phyloP scores from a whole-genome alignment of 2,797 vertebrate genomes.

The Molossus alvarezi region DNA sequence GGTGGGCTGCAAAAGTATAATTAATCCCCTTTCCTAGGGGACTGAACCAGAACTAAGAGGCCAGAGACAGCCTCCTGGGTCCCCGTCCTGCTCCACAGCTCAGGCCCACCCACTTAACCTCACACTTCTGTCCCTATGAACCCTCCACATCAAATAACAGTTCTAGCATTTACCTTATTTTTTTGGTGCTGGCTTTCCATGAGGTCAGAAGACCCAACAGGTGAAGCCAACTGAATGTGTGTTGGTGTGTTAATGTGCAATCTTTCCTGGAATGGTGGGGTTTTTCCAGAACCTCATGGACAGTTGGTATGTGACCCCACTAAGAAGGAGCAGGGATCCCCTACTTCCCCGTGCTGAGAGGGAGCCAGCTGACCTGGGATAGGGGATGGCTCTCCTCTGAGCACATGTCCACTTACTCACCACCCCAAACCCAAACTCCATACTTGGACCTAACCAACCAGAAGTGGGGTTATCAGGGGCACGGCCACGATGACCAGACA shows the following conservation, averaged over 20 bases:
- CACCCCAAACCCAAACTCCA: background rate
- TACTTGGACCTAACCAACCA: background rate
- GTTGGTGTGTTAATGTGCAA: rapidly evolving
- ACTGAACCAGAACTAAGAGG: background rate
- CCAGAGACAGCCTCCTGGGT: too few species aligned
- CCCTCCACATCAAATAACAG: background rate
- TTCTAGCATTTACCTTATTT: rapidly evolving
- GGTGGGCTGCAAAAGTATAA: background rate
- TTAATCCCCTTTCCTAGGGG: background rate
- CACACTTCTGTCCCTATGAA: background rate
- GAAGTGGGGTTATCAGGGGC: background rate
- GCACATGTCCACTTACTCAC: background rate
- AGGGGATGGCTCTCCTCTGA: background rate
- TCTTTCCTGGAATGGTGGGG: background rate
- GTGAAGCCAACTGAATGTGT: background rate
- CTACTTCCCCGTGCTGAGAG: background rate
- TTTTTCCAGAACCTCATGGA: rapidly evolving
- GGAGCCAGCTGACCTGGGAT: background rate
- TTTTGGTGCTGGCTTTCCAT: background rate
- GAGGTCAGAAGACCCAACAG: background rate
- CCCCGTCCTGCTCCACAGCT: background rate
- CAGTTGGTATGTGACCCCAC: background rate
- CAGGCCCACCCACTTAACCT: background rate
- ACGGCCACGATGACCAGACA: background rate
- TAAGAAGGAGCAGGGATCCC: background rate